phyloP scores from a whole-genome alignment of 2,797 vertebrate genomes.

The Furcifer pardalis region DNA sequence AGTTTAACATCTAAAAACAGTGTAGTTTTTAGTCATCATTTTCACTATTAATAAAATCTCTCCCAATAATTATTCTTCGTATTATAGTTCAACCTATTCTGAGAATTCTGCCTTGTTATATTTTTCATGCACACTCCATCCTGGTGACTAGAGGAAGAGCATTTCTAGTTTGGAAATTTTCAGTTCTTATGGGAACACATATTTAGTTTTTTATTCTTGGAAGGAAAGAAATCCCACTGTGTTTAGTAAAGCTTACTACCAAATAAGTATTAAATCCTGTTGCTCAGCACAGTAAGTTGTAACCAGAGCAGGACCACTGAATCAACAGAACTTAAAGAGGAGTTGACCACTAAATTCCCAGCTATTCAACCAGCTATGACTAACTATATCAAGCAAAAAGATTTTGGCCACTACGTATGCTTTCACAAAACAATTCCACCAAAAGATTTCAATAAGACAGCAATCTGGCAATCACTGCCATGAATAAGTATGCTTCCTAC shows the following conservation, averaged over 20 bases:
- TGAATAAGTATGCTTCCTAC: neutral
- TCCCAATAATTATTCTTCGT: neutral
- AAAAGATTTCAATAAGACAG: neutral
- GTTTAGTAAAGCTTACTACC: neutral
- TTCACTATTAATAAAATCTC: too few relatives aligned
- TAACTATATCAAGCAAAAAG: too few relatives aligned
- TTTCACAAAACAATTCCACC: neutral
- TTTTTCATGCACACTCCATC: neutral
- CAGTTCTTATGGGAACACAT: neutral
- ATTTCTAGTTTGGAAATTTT: neutral
- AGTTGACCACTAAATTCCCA: neutral
- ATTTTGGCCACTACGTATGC: neutral
- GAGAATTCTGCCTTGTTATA: neutral
- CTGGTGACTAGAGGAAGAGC: neutral
- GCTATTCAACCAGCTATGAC: neutral
- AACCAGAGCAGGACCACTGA: neutral
- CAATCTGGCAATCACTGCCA: neutral
- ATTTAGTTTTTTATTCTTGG: neutral
- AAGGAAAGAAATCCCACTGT: neutral
- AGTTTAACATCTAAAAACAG: slow-evolving; percentile 2
- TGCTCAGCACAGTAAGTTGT: neutral
- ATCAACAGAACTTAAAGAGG: too few relatives aligned
- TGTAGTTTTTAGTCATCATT: slow-evolving; percentile 1
- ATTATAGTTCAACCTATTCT: neutral
- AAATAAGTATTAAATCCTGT: neutral